These are phyloP conservation scores for Tragopan temminckii DNA, from an alignment of 2,797 vertebrate species.

Conservation along the genomic window DNA sequence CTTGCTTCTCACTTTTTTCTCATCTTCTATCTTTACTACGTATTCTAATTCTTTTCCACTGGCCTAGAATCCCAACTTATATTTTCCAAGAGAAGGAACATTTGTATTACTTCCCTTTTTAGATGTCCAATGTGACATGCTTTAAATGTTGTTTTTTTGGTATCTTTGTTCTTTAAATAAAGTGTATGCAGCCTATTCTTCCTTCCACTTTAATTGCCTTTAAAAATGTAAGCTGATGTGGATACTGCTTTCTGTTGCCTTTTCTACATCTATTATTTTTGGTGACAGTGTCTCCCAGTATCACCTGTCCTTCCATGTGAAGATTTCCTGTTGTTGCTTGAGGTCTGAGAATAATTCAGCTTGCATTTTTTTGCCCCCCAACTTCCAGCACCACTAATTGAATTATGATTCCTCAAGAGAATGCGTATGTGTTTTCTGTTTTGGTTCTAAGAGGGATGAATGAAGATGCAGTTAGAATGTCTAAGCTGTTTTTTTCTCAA, in stretches of 20 bases:
- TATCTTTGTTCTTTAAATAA: background rate
- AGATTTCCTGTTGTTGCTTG: background rate
- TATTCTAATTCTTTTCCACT: background rate
- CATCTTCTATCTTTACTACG: rapidly evolving
- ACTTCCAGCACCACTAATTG: background rate
- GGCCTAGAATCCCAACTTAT: background rate
- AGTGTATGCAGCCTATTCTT: background rate
- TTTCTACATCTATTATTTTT: background rate
- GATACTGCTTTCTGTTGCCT: background rate
- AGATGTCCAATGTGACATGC: background rate
- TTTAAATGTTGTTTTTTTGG: background rate
- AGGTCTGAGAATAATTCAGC: background rate
- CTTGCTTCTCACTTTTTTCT: background rate
- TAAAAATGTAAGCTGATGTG: background rate
- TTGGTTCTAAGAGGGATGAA: background rate
- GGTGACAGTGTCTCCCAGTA: rapidly evolving
- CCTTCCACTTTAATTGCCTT: background rate
- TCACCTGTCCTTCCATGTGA: background rate
- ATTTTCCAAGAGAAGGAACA: background rate
- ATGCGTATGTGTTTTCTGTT: background rate
- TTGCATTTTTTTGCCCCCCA: background rate
- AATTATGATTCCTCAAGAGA: background rate
- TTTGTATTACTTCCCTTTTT: background rate
- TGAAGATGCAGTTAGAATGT: background rate
- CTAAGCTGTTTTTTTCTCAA: background rate